These are phyloP conservation scores for Poeciliopsis turrubarensis DNA, from an alignment of 2,113 vertebrate species.

Conservation along the genomic window DNA sequence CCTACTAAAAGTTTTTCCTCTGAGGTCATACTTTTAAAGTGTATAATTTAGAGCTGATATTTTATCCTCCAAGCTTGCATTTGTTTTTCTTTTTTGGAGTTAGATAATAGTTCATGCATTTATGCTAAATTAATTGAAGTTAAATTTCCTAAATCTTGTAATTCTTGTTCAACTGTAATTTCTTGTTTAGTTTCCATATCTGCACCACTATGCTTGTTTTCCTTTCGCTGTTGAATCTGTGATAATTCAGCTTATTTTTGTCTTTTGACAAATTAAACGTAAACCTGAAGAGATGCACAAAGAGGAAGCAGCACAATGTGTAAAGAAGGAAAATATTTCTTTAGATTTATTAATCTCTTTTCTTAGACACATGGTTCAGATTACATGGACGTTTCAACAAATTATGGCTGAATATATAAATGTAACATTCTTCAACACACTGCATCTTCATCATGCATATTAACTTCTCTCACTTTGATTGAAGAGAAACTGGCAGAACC, in stretches of 20 bases:
- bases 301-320: constrained; percentile 1
- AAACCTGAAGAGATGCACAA: not conserved
- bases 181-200: not conserved
- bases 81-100: no score
- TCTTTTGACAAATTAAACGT: not conserved
- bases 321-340: constrained; percentile 73
- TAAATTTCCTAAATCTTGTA: not conserved
- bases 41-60: not conserved
- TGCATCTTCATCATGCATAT: constrained; percentile 64
- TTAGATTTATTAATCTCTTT: constrained; percentile 69
- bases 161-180: not conserved
- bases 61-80: not conserved
- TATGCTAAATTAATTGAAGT: not conserved
- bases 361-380: constrained; percentile 51
- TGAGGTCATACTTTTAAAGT: not conserved
- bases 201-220: not conserved
- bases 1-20: not conserved
- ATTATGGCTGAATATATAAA: constrained; percentile 46
- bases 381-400: constrained; percentile 39
- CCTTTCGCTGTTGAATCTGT: not conserved
- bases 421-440: constrained; percentile 58
- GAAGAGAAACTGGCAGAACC: constrained; percentile 39
- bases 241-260: not conserved
- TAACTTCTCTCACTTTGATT: constrained; percentile 41
- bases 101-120: no score